A percentile compares a stretch with the other conserved stretches of the same genome.
These are phyloP conservation scores for Ectropis grisescens DNA, from an alignment of 1,140 invertebrate species.

Conservation along the genomic window DNA sequence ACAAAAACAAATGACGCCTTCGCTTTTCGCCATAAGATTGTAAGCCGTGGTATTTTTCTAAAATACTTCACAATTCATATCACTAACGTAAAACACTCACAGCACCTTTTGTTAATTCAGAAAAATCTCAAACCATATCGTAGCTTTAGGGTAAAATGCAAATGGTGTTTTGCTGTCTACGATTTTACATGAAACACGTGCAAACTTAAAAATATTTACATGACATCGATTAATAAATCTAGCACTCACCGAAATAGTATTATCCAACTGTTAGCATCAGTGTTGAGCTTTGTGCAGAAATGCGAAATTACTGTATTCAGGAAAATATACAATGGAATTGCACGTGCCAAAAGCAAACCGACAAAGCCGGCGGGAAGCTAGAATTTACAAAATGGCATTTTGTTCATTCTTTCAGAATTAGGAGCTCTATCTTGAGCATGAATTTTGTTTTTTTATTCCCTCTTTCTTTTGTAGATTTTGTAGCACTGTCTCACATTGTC, in stretches of 20 bases:
- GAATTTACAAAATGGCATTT: slow-evolving; percentile 46
- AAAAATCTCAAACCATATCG: slow-evolving; percentile 65
- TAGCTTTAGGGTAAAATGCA: slow-evolving; percentile 54
- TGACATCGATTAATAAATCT: slow-evolving; percentile 20
- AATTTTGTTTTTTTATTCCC: too few relatives aligned
- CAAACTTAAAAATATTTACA: slow-evolving; percentile 31
- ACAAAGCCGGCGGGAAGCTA: slow-evolving; percentile 62
- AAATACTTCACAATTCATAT: slow-evolving; percentile 3
- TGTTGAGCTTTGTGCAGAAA: slow-evolving; percentile 28
- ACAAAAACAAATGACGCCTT: slow-evolving; percentile 62
- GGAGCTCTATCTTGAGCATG: too few relatives aligned
- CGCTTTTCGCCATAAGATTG: too few relatives aligned
- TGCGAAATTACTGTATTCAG: slow-evolving; percentile 27
- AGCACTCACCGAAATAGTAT: slow-evolving; percentile 52
- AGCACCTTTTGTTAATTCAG: too few relatives aligned
- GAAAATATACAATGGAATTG: slow-evolving; percentile 41
- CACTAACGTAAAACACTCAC: background rate
- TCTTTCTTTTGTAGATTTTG: too few relatives aligned
- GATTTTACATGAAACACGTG: slow-evolving; percentile 55
- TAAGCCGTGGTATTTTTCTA: slow-evolving; percentile 8
- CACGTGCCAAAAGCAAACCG: slow-evolving; percentile 66
- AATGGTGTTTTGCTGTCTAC: slow-evolving; percentile 59
- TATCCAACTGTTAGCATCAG: slow-evolving; percentile 52
- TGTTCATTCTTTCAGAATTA: too few relatives aligned
- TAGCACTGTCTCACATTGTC: too few relatives aligned